Percentiles rank a stretch among this genome's conserved stretches.
Evolutionary conservation across 2,888 invertebrate genomes (phyloP).

Genomic region (Tetranychus truncatus): DNA sequence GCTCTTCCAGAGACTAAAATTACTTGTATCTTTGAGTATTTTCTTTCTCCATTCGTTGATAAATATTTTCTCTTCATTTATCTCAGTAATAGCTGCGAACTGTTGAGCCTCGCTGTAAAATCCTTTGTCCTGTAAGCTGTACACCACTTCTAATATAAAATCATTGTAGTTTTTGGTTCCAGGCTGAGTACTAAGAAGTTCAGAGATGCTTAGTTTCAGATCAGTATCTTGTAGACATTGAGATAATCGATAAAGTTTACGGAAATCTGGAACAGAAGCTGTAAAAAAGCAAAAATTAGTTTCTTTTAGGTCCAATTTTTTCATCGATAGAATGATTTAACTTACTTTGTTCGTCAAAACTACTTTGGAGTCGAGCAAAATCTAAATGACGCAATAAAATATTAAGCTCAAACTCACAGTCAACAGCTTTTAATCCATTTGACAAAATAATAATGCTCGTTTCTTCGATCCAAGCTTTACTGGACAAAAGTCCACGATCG

Average conservation of each 20-base stretch:
- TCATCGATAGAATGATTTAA: not conserved
- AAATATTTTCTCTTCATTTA: constrained; percentile 13
- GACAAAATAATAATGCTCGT: constrained; percentile 13
- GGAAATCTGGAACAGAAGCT: constrained; percentile 19
- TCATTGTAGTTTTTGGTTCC: constrained; percentile 2
- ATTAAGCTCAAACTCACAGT: constrained; percentile 15
- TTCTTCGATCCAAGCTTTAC: constrained; percentile 19
- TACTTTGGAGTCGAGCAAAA: constrained; percentile 18
- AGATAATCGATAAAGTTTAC: constrained; percentile 19
- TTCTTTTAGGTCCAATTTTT: not conserved
- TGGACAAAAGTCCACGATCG: constrained; percentile 7
- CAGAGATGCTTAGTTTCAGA: not conserved
- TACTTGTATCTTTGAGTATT: not conserved
- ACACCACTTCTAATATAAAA: constrained; percentile 8
- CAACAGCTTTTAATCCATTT: constrained; percentile 12
- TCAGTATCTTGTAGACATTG: constrained; percentile 19
- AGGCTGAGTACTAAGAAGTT: not conserved
- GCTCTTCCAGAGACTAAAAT: constrained; percentile 16
- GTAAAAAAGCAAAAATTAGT: constrained; percentile 8
- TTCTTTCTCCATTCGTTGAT: constrained; percentile 20
- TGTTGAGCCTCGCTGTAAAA: constrained; percentile 18
- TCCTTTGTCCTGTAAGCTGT: constrained; percentile 13
- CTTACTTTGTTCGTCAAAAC: constrained; percentile 14
- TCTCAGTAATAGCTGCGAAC: constrained; percentile 14
- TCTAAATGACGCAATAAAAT: constrained; percentile 19